Evolutionary conservation across 2,113 vertebrate genomes (phyloP), one percentile per base, ranked within the genome.

Genomic region (Amazona vittata): DNA sequence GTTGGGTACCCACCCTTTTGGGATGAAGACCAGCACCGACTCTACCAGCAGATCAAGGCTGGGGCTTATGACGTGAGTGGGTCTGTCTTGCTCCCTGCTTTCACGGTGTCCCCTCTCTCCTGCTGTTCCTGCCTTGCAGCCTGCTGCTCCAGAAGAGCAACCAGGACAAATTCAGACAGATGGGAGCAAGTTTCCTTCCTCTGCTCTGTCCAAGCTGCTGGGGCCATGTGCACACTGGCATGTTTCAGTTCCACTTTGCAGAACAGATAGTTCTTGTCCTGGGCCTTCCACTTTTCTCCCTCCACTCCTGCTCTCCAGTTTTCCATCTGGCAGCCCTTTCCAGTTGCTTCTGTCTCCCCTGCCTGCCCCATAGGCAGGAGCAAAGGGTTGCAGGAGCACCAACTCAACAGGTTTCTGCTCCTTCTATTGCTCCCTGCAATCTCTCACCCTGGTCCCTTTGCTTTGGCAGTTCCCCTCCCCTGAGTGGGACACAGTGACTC

Each of bases 11-110:
- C 99, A 19, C 99, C 99, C 0, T 99, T 99, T 97, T 99, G 99
- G 99, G 99, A 99, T 96, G 99, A 99, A 95, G 99, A 99, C 96
- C 99, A 99, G 95, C 99, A 99, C 92, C 98, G 99, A 76, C 99
- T 99, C 57, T 99, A 99, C 94, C 99, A 99, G 97, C 99, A 99
- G 97, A 99, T 99, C 98, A 99, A 99, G 97, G 99, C 99, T 24
- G 99, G 99, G 28, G 99, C 99, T 95, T 99, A 99, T 44, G 99
- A 99, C 95, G 99, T 99, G 98, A 99, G 99, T 97, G 75, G 62
- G 14, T 76, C 88, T 84, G 80, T 59, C 70, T 55, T 83, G 31
- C 26, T 82, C 35, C 12, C 17, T 13, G 2, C 4, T 44, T 22
- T 44, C 55, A 21, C 4, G 4, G n/a, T 37, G 46, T 82, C 25